phyloP scores from a whole-genome alignment of 2,797 vertebrate genomes.

The Falco rusticolus region DNA sequence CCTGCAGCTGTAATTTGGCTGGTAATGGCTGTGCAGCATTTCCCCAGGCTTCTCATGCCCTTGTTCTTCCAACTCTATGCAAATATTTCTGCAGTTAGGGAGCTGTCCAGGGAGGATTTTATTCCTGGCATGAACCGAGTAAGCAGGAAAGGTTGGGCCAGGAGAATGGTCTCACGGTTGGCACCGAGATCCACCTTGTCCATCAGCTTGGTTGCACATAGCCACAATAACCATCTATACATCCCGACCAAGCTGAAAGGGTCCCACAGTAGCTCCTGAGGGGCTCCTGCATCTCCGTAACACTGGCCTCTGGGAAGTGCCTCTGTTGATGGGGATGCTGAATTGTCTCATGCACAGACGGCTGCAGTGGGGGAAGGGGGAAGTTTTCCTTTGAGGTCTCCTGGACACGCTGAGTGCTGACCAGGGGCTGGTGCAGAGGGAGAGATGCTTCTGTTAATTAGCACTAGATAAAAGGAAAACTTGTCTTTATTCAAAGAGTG shows the following conservation, averaged over 20 bases:
- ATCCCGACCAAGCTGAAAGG: background rate
- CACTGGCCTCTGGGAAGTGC: accelerated
- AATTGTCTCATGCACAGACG: accelerated
- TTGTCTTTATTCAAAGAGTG: slow-evolving; percentile 46
- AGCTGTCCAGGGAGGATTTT: background rate
- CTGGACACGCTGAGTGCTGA: background rate
- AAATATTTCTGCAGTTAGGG: background rate
- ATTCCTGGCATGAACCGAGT: background rate
- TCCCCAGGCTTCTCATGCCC: background rate
- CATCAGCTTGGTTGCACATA: background rate
- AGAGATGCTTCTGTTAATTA: slow-evolving; percentile 58
- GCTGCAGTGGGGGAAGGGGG: background rate
- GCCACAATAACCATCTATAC: accelerated
- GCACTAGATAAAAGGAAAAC: slow-evolving; percentile 53
- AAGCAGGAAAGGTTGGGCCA: background rate
- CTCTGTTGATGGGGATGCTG: background rate
- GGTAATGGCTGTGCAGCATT: background rate
- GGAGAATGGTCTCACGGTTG: background rate
- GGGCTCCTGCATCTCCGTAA: background rate
- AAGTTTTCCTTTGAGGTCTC: slow-evolving; percentile 29
- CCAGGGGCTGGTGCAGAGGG: background rate
- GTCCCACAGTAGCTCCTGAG: background rate
- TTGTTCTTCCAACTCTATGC: background rate
- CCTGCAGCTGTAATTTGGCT: background rate
- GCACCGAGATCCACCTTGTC: background rate